A percentile compares a stretch with the other conserved stretches of the same genome.
These are phyloP conservation scores for Cheilosia urbana DNA, from an alignment of 2,888 invertebrate species.

Conservation along the genomic window DNA sequence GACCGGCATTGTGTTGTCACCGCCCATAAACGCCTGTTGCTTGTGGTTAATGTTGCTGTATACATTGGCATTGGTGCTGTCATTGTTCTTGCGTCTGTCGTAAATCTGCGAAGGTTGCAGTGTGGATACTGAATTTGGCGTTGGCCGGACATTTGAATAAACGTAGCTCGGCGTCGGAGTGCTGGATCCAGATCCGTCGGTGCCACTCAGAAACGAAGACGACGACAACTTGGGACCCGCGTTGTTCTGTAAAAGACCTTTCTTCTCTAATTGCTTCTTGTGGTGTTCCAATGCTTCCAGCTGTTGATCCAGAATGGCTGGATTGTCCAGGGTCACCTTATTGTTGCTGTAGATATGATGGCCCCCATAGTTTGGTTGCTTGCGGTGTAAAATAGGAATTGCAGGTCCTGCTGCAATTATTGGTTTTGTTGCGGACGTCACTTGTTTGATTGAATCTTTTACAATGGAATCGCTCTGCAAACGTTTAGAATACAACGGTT, in stretches of 20 bases:
- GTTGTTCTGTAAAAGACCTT: slow-evolving; percentile 77
- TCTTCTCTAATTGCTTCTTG: slow-evolving; percentile 83
- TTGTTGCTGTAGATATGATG: slow-evolving; percentile 76
- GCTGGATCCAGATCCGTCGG: neutral
- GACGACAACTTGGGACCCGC: slow-evolving; percentile 78
- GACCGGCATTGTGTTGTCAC: slow-evolving; percentile 83
- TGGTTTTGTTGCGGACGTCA: neutral
- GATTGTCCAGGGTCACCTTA: slow-evolving; percentile 82
- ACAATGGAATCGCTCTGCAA: slow-evolving; percentile 84
- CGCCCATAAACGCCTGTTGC: slow-evolving; percentile 84
- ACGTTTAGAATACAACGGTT: slow-evolving; percentile 90
- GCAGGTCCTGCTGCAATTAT: slow-evolving; percentile 27
- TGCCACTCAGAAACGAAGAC: slow-evolving; percentile 74
- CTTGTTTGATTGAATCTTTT: slow-evolving; percentile 23
- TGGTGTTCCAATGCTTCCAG: slow-evolving; percentile 83
- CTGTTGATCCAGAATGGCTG: slow-evolving; percentile 82
- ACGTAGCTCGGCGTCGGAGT: slow-evolving; percentile 32
- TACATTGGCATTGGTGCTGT: slow-evolving; percentile 33
- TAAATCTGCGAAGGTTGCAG: neutral
- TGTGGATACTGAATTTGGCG: slow-evolving; percentile 10
- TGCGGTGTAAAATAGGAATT: slow-evolving; percentile 77
- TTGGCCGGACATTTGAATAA: slow-evolving; percentile 43
- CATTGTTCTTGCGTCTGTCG: slow-evolving; percentile 25
- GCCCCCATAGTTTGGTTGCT: slow-evolving; percentile 74
- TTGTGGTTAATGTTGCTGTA: slow-evolving; percentile 78